Evolutionary conservation across 2,797 vertebrate genomes (phyloP).

Genomic region (Gila robusta): DNA sequence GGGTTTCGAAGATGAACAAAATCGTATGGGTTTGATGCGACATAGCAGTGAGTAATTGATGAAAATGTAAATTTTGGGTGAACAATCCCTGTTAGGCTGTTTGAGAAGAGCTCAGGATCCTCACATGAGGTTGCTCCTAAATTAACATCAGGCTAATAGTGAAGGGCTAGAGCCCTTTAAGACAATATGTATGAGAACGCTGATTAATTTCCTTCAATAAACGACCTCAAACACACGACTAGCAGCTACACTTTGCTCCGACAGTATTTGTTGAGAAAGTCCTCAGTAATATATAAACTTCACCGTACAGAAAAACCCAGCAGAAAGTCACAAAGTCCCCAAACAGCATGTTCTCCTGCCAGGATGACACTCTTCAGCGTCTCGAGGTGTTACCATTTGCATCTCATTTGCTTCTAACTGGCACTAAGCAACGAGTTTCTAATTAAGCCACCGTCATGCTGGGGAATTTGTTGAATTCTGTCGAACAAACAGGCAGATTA

Average conservation of each 20-base stretch:
- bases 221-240: neutral
- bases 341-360: slow-evolving; percentile 6
- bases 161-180: neutral
- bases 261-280: slow-evolving; percentile 9
- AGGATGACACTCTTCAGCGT: slow-evolving; percentile 16
- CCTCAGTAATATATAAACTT: slow-evolving; percentile 22
- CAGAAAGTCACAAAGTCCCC: slow-evolving; percentile 22
- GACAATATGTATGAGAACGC: neutral
- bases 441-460: slow-evolving; percentile 55
- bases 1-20: neutral
- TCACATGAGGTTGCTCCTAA: neutral
- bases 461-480: slow-evolving; percentile 46
- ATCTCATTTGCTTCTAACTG: slow-evolving; percentile 57
- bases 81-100: neutral
- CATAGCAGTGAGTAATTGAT: neutral
- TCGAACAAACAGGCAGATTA: slow-evolving; percentile 50
- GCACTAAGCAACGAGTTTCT: slow-evolving; percentile 46
- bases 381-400: slow-evolving; percentile 46
- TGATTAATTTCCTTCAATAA: neutral
- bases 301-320: slow-evolving; percentile 19
- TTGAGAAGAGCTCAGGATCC: neutral
- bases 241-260: neutral
- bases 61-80: neutral
- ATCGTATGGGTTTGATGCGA: neutral
- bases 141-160: neutral